These are phyloP conservation scores for Variabilichromis moorii DNA, from an alignment of 2,113 vertebrate species.

Conservation along the genomic window DNA sequence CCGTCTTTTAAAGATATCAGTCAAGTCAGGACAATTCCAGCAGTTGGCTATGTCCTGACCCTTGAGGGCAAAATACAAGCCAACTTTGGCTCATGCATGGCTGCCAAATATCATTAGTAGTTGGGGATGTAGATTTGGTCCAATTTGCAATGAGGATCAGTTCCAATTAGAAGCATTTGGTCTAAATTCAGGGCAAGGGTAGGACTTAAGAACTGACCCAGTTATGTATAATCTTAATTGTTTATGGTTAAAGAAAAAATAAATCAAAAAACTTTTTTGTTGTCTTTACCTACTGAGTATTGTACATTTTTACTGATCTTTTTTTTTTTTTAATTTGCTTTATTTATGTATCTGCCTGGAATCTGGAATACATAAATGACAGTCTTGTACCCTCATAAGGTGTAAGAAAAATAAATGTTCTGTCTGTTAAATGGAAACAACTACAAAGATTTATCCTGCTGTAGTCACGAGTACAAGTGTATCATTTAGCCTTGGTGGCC, in stretches of 20 bases:
- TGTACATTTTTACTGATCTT: not conserved
- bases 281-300: not conserved
- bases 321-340: not conserved
- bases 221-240: not conserved
- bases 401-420: not conserved
- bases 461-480: not conserved
- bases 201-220: not conserved
- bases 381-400: not conserved
- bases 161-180: not conserved
- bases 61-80: not conserved
- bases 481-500: not conserved
- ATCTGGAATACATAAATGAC: not conserved
- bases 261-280: not conserved
- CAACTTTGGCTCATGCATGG: not conserved
- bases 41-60: not conserved
- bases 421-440: not conserved
- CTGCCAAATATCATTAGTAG: not conserved
- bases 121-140: not conserved
- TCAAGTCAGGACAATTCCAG: not conserved
- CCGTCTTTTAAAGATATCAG: not conserved
- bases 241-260: not conserved
- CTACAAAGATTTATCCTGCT: not conserved
- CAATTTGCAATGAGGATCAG: not conserved
- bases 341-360: not conserved
- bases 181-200: not conserved